Evolutionary conservation across 2,113 vertebrate species (phyloP).

Genomic region (Colaptes auratus): DNA sequence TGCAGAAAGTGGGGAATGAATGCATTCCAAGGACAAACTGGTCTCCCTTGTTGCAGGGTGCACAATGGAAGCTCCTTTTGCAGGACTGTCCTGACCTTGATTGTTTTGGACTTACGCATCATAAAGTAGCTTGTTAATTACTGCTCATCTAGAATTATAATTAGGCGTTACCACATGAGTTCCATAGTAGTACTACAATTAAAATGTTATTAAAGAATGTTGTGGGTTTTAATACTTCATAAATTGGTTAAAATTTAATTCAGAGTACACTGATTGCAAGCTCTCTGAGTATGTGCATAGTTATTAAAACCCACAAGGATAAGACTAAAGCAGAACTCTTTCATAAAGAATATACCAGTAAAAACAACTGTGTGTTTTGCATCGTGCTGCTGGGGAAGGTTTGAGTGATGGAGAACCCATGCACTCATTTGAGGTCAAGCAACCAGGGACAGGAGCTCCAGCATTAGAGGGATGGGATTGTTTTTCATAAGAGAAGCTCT

Average conservation of each 20-base stretch:
- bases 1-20: neutral
- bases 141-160: conserved; percentile 59
- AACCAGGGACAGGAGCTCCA: neutral
- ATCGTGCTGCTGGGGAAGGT: neutral
- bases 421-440: neutral
- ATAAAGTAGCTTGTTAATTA: conserved; percentile 57
- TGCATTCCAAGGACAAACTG: neutral
- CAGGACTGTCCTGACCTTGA: conserved; percentile 41
- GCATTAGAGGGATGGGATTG: neutral
- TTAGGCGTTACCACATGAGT: conserved; percentile 51
- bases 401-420: neutral
- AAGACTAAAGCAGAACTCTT: neutral
- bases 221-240: conserved; percentile 63
- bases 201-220: conserved; percentile 44
- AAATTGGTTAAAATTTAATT: conserved; percentile 68
- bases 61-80: neutral
- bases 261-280: conserved; percentile 29
- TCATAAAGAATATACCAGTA: neutral
- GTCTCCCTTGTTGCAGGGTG: neutral
- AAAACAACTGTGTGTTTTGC: neutral
- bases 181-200: conserved; percentile 56
- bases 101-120: conserved; percentile 28
- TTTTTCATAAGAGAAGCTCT: neutral
- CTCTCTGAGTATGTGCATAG: conserved; percentile 12
- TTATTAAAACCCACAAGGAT: conserved; percentile 48